Evolutionary conservation across 2,888 invertebrate genomes (phyloP).

Genomic region (Ophion ventricosus): DNA sequence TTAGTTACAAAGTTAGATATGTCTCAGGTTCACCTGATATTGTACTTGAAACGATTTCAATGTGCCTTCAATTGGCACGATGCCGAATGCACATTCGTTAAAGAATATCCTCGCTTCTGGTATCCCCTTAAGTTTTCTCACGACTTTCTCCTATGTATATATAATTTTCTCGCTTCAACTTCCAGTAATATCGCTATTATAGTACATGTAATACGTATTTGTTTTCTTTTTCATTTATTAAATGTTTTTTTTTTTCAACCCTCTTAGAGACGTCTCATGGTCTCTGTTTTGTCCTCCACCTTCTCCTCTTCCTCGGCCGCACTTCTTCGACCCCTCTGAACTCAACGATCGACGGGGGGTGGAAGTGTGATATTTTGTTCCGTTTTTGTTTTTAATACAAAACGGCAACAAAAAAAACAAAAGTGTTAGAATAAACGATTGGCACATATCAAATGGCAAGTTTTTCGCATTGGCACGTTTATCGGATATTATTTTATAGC

Average conservation of each 20-base stretch:
- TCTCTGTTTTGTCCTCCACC: conserved; percentile 33
- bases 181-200: conserved; percentile 46
- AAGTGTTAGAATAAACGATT: conserved; percentile 70
- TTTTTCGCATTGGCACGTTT: conserved; percentile 81
- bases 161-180: conserved; percentile 39
- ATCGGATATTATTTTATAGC: conserved; percentile 60
- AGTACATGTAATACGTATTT: conserved; percentile 58
- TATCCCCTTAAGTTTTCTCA: conserved; percentile 40
- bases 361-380: not conserved
- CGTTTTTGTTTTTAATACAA: conserved; percentile 5
- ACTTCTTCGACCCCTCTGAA: not conserved
- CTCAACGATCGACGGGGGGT: conserved; percentile 23
- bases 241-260: not conserved
- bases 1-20: conserved; percentile 83
- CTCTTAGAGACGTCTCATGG: conserved; percentile 22
- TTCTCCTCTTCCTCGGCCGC: conserved; percentile 5
- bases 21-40: conserved; percentile 82
- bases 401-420: conserved; percentile 19
- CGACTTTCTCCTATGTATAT: conserved; percentile 28
- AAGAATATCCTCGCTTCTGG: conserved; percentile 57
- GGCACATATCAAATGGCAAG: conserved; percentile 82
- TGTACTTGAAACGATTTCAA: conserved; percentile 81
- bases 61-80: conserved; percentile 61
- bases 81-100: conserved; percentile 68
- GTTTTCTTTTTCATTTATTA: not conserved